Evolutionary conservation across 2,888 invertebrate genomes (phyloP).

Genomic region (Opisthograptis luteolata): DNA sequence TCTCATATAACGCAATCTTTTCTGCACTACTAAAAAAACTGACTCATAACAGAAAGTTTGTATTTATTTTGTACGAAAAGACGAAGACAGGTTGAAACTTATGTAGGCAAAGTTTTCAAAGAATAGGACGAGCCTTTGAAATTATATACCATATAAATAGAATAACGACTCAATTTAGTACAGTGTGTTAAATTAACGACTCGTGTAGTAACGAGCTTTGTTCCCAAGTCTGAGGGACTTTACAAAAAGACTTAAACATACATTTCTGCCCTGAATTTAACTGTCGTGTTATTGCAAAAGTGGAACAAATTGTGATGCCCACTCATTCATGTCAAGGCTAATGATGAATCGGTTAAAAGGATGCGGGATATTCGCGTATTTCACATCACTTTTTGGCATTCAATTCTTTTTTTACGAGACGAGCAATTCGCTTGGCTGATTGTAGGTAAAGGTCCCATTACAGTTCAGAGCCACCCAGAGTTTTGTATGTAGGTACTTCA

Average conservation of each 20-base stretch:
- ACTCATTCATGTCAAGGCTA: conserved; percentile 19
- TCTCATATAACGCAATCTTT: no score
- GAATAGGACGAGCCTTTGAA: conserved; percentile 25
- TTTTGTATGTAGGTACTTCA: no score
- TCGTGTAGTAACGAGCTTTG: conserved; percentile 60
- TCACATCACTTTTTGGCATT: no score
- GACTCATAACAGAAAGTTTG: no score
- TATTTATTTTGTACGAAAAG: no score
- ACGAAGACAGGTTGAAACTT: not conserved
- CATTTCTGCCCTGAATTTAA: conserved; percentile 64
- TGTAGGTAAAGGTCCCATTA: no score
- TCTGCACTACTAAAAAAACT: no score
- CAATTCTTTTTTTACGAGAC: no score
- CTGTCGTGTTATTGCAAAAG: conserved; percentile 30
- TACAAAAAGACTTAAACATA: conserved; percentile 56
- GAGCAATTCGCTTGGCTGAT: no score
- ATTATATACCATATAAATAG: conserved; percentile 25
- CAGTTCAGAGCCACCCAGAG: no score
- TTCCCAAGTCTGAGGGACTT: conserved; percentile 51
- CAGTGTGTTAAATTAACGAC: conserved; percentile 66
- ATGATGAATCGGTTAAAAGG: not conserved
- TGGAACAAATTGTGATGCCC: not conserved
- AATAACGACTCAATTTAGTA: conserved; percentile 51
- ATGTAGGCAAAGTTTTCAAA: no score
- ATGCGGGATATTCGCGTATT: not conserved